Percentiles rank a stretch among this genome's conserved stretches.
Conservation (phyloP, 2,797 vertebrate species). For the Triplophysa yarkandensis region DNA sequence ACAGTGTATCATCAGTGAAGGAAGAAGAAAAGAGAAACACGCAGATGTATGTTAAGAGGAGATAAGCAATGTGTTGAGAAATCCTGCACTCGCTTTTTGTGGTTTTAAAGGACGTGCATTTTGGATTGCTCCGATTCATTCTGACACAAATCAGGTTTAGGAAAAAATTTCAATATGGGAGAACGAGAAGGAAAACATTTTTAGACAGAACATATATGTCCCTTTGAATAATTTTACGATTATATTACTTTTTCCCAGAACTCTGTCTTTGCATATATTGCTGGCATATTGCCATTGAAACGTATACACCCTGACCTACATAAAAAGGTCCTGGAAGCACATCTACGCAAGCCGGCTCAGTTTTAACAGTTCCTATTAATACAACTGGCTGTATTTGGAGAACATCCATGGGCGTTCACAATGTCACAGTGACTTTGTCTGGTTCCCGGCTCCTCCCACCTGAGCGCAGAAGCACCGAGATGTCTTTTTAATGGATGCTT, state of each 20-base stretch:
- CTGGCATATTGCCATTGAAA: neutral
- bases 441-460: conserved; percentile 4
- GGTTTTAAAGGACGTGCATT: conserved; percentile 12
- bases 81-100: neutral
- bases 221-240: neutral
- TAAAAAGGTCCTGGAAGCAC: neutral
- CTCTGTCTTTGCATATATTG: neutral
- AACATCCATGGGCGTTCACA: conserved; percentile 37
- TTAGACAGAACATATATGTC: neutral
- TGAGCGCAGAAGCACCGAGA: neutral
- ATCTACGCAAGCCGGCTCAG: neutral
- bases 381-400: conserved; percentile 25
- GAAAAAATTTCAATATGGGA: conserved; percentile 35
- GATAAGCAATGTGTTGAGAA: conserved; percentile 41
- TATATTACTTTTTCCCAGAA: neutral
- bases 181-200: neutral
- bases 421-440: conserved; percentile 46
- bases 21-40: conserved; percentile 18
- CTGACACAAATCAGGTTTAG: conserved; percentile 38
- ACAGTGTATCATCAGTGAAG: conserved; percentile 37
- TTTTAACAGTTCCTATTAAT: conserved; percentile 45
- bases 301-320: neutral
- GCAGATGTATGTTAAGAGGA: conserved; percentile 42
- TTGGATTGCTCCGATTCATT: conserved; percentile 23
- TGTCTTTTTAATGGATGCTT: neutral